Base-by-base conservation (phyloP, 1,140 invertebrate genomes). In the Eumeta japonica region DNA sequence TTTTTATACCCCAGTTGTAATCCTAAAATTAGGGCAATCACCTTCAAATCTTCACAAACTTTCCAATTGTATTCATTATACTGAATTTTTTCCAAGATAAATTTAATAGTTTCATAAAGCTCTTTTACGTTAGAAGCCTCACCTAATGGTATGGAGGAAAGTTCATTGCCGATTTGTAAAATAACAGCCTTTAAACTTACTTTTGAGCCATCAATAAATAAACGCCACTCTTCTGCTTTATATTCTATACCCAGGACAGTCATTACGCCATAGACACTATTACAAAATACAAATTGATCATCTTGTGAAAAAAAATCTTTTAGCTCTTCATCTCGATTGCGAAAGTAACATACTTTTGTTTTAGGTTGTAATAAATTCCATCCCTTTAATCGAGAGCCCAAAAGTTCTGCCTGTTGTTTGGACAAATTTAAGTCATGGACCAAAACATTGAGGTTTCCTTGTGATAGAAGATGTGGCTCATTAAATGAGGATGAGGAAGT, bases 391-490 rank as follows among this genome's bases (percentile, higher is more conserved):
- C 12, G n/a, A 28, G 24, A 32, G 28, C 9, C 24, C 28, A 37
- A 28, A 37, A 37, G 36, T 37, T 37, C 36, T 37, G 36, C 24
- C 28, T 37, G 36, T 14, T 37, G 28, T 37, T 37, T 37, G 20
- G 36, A 37, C 5, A 37, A 37, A 35, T 28, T 20, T 32, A 37
- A 27, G 11, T 37, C 36, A 12, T n/a, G n/a, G n/a, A n/a, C n/a
- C n/a, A n/a, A n/a, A n/a, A n/a, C n/a, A n/a, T n/a, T n/a, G n/a
- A n/a, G n/a, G n/a, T n/a, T n/a, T n/a, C n/a, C n/a, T n/a, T n/a
- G n/a, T n/a, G n/a, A n/a, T n/a, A n/a, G n/a, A n/a, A n/a, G n/a
- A n/a, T n/a, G n/a, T n/a, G n/a, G n/a, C n/a, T n/a, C n/a, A n/a
- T n/a, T n/a, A n/a, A n/a, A n/a, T n/a, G n/a, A n/a, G n/a, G n/a